phyloP scores from a whole-genome alignment of 1,140 invertebrate species.

The Phymorhynchus buccinoides region DNA sequence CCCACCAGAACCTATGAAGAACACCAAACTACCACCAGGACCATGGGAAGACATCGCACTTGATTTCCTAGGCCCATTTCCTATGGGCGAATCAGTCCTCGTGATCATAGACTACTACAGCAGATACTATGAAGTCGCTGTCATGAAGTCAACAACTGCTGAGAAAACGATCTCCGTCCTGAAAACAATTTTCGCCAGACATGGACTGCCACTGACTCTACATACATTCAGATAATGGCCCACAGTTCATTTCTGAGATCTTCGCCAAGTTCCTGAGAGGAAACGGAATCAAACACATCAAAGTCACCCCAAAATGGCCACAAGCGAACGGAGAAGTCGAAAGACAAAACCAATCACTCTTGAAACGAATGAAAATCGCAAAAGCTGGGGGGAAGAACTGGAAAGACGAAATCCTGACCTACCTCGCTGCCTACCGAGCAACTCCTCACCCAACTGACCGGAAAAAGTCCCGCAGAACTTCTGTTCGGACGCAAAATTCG shows the following conservation, averaged over 20 bases:
- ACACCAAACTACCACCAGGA: conserved; percentile 38
- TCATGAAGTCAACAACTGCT: conserved; percentile 43
- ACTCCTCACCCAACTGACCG: conserved; percentile 37
- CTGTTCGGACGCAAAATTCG: conserved; percentile 47
- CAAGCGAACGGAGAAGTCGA: conserved; percentile 54
- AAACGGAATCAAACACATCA: conserved; percentile 40
- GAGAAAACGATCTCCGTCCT: conserved; percentile 38
- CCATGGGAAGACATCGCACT: conserved; percentile 50
- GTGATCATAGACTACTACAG: conserved; percentile 50
- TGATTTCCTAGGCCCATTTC: conserved; percentile 51
- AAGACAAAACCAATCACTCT: conserved; percentile 40
- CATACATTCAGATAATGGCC: conserved; percentile 47
- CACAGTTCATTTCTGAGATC: conserved; percentile 39
- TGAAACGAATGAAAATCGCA: conserved; percentile 52
- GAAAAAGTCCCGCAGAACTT: conserved; percentile 42
- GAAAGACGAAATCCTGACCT: conserved; percentile 42
- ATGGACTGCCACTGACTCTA: conserved; percentile 45
- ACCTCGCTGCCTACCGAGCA: conserved; percentile 41
- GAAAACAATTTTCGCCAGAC: conserved; percentile 42
- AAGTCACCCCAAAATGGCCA: conserved; percentile 44
- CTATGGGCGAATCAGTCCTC: conserved; percentile 48
- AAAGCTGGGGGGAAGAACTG: conserved; percentile 39
- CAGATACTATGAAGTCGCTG: conserved; percentile 43
- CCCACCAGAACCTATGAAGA: conserved; percentile 42
- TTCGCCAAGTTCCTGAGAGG: conserved; percentile 39